Percentiles rank a stretch among this genome's conserved stretches.
These are phyloP conservation scores for Neopipo cinnamomea DNA, from an alignment of 2,113 vertebrate species.

Conservation along the genomic window DNA sequence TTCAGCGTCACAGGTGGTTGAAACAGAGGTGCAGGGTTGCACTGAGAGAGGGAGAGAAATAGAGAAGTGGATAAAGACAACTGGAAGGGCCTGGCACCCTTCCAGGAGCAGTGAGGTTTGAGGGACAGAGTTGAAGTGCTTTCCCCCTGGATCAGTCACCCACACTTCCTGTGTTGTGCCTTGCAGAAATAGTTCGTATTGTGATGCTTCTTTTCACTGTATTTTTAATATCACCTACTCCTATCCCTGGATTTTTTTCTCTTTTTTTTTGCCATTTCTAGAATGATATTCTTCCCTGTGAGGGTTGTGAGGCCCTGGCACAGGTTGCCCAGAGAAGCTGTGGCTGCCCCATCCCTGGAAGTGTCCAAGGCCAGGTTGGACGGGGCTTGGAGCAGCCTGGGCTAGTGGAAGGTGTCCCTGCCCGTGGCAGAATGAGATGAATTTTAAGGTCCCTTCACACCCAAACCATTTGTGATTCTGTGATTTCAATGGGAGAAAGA, in stretches of 20 bases:
- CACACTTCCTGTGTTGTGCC: background rate
- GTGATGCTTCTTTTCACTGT: rapidly evolving
- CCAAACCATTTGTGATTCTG: background rate
- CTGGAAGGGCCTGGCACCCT: background rate
- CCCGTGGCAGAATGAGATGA: background rate
- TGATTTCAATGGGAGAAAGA: background rate
- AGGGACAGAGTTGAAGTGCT: background rate
- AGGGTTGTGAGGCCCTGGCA: background rate
- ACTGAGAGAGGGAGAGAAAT: background rate
- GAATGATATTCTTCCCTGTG: background rate
- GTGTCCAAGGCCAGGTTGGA: background rate
- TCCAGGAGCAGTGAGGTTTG: background rate
- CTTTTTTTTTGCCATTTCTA: background rate
- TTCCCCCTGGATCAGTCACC: background rate
- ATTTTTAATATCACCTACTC: background rate
- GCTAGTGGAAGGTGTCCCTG: background rate
- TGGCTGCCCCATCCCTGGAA: background rate
- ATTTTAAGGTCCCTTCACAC: background rate
- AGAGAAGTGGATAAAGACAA: background rate
- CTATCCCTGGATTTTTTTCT: background rate
- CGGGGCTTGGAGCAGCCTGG: background rate
- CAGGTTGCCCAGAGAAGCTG: background rate
- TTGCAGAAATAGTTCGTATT: background rate
- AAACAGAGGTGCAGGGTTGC: background rate
- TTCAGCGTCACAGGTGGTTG: background rate